These are phyloP conservation scores for Coendou prehensilis DNA, from an alignment of 2,797 vertebrate species.

Conservation along the genomic window DNA sequence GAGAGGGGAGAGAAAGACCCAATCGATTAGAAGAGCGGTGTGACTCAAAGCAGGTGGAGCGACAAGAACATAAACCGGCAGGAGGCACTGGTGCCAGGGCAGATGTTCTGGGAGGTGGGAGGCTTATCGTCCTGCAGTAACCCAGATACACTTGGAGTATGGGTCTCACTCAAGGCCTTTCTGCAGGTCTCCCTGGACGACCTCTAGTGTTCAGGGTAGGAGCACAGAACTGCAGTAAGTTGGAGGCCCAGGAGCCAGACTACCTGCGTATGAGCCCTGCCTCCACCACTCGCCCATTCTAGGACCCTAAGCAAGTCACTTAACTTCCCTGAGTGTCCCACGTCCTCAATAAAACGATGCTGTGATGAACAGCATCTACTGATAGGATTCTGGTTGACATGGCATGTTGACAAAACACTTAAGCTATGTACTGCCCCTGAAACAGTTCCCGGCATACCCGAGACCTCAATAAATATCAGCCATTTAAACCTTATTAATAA, in stretches of 20 bases:
- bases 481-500: conserved; percentile 34
- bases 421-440: not conserved
- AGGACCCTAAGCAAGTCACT: not conserved
- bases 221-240: accelerated
- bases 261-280: not conserved
- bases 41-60: conserved; percentile 59
- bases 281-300: accelerated
- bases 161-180: not conserved
- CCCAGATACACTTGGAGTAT: conserved; percentile 43
- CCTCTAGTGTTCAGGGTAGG: not conserved
- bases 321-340: not conserved
- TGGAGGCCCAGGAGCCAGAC: not conserved
- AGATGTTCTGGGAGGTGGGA: conserved; percentile 82
- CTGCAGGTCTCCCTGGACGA: not conserved
- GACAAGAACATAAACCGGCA: conserved; percentile 81
- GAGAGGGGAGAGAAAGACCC: conserved; percentile 64
- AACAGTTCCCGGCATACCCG: not conserved
- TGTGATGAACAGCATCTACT: not conserved
- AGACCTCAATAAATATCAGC: not conserved
- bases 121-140: conserved; percentile 78
- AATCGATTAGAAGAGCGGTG: conserved; percentile 83
- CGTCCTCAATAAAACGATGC: not conserved
- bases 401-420: not conserved
- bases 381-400: not conserved
- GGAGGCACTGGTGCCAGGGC: conserved; percentile 72